These are phyloP conservation scores for Manis javanica DNA, from an alignment of 2,797 vertebrate genomes.

Conservation along the genomic window DNA sequence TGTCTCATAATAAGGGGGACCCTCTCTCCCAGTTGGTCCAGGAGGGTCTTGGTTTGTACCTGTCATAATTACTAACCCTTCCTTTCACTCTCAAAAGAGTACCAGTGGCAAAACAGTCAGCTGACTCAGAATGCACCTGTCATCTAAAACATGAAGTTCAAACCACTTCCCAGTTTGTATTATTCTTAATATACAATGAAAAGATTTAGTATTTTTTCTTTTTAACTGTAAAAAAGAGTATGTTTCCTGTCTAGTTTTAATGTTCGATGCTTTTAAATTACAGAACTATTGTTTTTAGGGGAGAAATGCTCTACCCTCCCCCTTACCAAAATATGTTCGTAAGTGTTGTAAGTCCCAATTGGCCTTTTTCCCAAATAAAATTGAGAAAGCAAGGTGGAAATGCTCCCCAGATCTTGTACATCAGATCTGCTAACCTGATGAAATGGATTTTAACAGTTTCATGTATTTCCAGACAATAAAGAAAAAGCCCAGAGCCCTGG, in stretches of 20 bases:
- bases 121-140: not conserved
- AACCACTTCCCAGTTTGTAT: not conserved
- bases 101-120: not conserved
- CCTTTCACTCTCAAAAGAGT: not conserved
- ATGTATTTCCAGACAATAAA: not conserved
- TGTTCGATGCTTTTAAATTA: not conserved
- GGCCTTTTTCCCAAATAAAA: not conserved
- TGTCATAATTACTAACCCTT: not conserved
- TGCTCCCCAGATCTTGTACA: not conserved
- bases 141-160: not conserved
- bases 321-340: not conserved
- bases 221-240: not conserved
- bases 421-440: rapidly evolving
- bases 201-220: conserved; percentile 25
- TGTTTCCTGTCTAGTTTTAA: conserved; percentile 17
- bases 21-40: not conserved
- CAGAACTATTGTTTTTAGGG: not conserved
- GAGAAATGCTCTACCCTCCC: not conserved
- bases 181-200: not conserved
- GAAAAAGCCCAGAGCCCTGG: not conserved
- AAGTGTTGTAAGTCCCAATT: not conserved
- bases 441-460: not conserved
- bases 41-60: not conserved
- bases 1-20: not conserved
- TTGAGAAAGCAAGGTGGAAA: not conserved